phyloP scores from a whole-genome alignment of 2,797 vertebrate genomes.

The Neoniphon sammara region DNA sequence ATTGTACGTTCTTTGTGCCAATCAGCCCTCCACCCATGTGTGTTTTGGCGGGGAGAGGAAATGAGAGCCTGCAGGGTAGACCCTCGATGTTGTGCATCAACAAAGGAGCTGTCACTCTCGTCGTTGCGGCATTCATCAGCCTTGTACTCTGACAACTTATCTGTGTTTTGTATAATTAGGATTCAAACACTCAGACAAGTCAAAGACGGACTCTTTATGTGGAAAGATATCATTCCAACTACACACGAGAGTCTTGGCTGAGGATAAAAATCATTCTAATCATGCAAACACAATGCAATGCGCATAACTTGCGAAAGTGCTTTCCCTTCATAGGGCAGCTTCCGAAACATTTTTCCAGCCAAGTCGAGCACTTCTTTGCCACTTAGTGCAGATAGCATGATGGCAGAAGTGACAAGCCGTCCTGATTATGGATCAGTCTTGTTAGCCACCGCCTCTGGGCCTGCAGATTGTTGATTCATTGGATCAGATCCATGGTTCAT shows the following conservation, averaged over 20 bases:
- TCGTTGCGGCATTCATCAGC: constrained; percentile 8
- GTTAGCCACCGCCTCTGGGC: constrained; percentile 52
- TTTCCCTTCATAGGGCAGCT: background rate
- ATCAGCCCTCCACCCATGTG: background rate
- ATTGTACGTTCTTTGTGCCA: background rate
- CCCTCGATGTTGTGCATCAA: background rate
- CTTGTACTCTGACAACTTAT: constrained; percentile 41
- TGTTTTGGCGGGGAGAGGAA: background rate
- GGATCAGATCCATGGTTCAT: constrained; percentile 31
- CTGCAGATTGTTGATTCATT: constrained; percentile 57
- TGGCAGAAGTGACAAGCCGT: constrained; percentile 48
- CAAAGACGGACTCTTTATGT: constrained; percentile 30
- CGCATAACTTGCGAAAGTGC: constrained; percentile 4
- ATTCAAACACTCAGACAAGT: constrained; percentile 35
- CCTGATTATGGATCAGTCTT: constrained; percentile 55
- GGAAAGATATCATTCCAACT: constrained; percentile 4
- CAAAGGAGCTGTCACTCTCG: constrained; percentile 4
- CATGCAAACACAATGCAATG: constrained; percentile 5
- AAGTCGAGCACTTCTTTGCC: constrained; percentile 17
- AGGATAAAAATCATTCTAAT: constrained; percentile 6
- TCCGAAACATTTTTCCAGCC: constrained; percentile 9
- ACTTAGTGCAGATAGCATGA: constrained; percentile 39
- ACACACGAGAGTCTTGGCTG: constrained; percentile 20
- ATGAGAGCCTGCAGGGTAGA: background rate
- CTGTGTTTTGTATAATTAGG: constrained; percentile 52